These are phyloP conservation scores for Apogon talboti DNA, from an alignment of 2,797 vertebrate genomes.

Conservation along the genomic window DNA sequence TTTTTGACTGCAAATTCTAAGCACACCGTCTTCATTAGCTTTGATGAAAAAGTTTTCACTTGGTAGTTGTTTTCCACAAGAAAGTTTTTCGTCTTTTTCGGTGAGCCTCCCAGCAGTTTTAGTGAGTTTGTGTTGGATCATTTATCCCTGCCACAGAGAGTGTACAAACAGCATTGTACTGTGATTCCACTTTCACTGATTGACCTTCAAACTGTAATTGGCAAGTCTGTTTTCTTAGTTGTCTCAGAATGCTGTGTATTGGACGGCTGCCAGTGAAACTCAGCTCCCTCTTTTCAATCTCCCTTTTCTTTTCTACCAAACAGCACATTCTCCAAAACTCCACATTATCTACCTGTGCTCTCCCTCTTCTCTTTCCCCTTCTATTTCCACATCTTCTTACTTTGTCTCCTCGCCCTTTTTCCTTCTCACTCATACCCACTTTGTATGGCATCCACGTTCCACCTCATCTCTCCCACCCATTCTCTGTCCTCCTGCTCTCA, in stretches of 20 bases:
- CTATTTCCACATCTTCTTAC: constrained; percentile 1
- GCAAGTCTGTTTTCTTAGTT: constrained; percentile 51
- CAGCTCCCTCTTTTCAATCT: constrained; percentile 12
- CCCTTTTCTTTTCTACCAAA: constrained; percentile 1
- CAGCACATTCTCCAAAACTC: constrained; percentile 10
- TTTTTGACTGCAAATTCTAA: not conserved
- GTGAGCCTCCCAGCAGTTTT: constrained; percentile 31
- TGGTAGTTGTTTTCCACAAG: not conserved
- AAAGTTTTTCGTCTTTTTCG: constrained; percentile 20
- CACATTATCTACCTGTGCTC: constrained; percentile 4
- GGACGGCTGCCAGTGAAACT: constrained; percentile 56
- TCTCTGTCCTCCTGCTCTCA: constrained; percentile 13
- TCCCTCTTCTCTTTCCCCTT: not conserved
- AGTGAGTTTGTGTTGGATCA: constrained; percentile 42
- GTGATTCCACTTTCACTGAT: constrained; percentile 65
- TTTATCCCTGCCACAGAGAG: constrained; percentile 45
- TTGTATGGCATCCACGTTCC: constrained; percentile 17
- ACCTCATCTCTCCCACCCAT: constrained; percentile 13
- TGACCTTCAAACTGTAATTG: constrained; percentile 72
- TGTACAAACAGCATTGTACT: constrained; percentile 60
- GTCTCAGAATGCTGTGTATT: constrained; percentile 42
- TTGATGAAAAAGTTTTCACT: constrained; percentile 25
- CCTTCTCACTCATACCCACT: constrained; percentile 2
- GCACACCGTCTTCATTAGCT: constrained; percentile 10
- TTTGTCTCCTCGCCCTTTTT: not conserved